Conservation (phyloP, 2,888 invertebrate genomes). For the Pandemis heparana region DNA sequence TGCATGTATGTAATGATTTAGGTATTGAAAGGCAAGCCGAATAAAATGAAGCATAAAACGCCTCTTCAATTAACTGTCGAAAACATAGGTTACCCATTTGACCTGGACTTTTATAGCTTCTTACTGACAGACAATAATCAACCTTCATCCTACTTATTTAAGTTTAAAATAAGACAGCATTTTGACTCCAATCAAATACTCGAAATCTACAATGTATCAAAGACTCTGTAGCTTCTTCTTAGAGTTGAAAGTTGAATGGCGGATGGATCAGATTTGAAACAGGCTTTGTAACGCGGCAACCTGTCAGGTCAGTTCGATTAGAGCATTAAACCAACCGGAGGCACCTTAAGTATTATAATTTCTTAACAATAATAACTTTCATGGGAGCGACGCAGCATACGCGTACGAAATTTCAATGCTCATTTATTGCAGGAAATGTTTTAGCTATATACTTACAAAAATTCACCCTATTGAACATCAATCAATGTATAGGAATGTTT, state of each 20-base stretch:
- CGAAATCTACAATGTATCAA: not conserved
- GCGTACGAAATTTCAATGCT: not conserved
- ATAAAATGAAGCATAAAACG: not conserved
- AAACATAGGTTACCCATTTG: conserved; percentile 4
- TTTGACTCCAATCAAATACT: not conserved
- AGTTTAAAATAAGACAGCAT: not conserved
- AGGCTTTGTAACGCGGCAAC: conserved; percentile 12
- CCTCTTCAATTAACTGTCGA: not conserved
- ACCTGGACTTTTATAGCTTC: not conserved
- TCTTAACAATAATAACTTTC: not conserved
- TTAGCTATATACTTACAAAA: too few relatives aligned
- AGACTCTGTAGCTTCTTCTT: not conserved
- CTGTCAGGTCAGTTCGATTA: conserved; percentile 21
- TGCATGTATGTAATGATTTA: too few relatives aligned
- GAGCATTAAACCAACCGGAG: conserved; percentile 6
- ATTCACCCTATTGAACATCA: too few relatives aligned
- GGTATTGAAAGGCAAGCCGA: not conserved
- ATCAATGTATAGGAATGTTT: too few relatives aligned
- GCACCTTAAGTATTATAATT: not conserved
- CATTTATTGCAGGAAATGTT: not conserved
- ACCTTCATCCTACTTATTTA: not conserved
- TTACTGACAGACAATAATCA: not conserved
- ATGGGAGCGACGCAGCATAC: not conserved
- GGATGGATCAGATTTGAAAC: conserved; percentile 17
- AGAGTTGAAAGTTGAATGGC: not conserved